Evolutionary conservation across 2,888 invertebrate species (phyloP).

Genomic region (Maniola hyperantus): DNA sequence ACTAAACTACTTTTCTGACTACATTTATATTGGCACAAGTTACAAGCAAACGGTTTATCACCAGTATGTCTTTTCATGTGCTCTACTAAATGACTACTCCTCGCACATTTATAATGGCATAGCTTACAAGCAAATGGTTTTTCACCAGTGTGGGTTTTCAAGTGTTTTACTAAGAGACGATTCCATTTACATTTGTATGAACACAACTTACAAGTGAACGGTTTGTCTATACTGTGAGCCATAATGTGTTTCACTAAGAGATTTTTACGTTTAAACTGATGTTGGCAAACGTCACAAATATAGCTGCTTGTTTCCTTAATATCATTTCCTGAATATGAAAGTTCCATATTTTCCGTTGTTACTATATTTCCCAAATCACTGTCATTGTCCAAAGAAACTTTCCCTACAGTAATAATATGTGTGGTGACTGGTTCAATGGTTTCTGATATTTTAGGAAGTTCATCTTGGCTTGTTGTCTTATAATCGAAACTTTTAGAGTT

Average conservation of each 20-base stretch:
- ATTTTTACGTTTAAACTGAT: not conserved
- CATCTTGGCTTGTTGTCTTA: not conserved
- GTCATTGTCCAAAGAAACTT: too few species aligned
- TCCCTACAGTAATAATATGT: too few species aligned
- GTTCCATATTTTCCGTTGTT: not conserved
- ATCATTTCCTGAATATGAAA: not conserved
- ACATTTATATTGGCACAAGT: not conserved
- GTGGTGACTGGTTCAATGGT: too few species aligned
- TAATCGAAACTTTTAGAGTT: not conserved
- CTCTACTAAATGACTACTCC: not conserved
- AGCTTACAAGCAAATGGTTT: not conserved
- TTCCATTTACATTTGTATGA: not conserved
- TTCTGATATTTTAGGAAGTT: not conserved
- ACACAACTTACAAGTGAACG: not conserved
- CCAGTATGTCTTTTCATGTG: slow-evolving; percentile 6
- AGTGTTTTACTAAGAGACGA: not conserved
- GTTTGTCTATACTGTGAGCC: not conserved
- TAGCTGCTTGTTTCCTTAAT: not conserved
- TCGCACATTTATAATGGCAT: not conserved
- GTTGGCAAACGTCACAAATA: not conserved
- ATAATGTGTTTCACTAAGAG: not conserved
- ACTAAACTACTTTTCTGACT: not conserved
- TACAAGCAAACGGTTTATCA: not conserved
- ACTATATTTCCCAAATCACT: not conserved
- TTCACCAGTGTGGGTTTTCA: not conserved